Conservation (phyloP, 2,888 invertebrate genomes). For the Andrena bucephala region DNA sequence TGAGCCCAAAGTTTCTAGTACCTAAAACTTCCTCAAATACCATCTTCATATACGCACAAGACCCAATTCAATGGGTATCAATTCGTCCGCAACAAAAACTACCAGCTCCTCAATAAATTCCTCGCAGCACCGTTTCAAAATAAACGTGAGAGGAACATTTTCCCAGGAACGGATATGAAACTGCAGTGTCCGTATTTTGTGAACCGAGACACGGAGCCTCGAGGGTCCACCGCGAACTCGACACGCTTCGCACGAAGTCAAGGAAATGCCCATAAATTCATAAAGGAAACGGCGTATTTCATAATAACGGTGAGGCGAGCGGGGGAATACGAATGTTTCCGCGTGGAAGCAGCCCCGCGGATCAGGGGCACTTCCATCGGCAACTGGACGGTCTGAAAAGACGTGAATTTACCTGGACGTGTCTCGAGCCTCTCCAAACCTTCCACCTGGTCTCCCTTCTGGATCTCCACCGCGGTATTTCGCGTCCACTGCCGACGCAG, state of each 20-base stretch:
- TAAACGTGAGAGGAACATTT: no score
- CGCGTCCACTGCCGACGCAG: slow-evolving; percentile 63
- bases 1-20: no score
- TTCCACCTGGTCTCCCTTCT: slow-evolving; percentile 59
- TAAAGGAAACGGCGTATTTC: slow-evolving; percentile 5
- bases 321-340: slow-evolving; percentile 13
- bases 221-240: background rate
- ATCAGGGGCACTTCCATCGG: background rate
- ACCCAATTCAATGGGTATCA: no score
- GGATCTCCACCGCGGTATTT: slow-evolving; percentile 54
- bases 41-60: no score
- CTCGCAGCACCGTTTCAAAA: no score
- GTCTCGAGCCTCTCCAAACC: slow-evolving; percentile 32
- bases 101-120: no score
- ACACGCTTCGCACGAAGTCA: slow-evolving; percentile 7
- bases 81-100: no score
- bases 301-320: background rate
- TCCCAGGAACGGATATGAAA: background rate
- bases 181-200: background rate
- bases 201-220: background rate
- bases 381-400: background rate
- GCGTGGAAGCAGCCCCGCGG: background rate
- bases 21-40: no score
- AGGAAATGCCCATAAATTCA: background rate
- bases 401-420: slow-evolving; percentile 44